Percentiles rank a stretch among this genome's conserved stretches.
Evolutionary conservation across 2,113 vertebrate genomes (phyloP).

Genomic region (Campylomormyrus tamandua): DNA sequence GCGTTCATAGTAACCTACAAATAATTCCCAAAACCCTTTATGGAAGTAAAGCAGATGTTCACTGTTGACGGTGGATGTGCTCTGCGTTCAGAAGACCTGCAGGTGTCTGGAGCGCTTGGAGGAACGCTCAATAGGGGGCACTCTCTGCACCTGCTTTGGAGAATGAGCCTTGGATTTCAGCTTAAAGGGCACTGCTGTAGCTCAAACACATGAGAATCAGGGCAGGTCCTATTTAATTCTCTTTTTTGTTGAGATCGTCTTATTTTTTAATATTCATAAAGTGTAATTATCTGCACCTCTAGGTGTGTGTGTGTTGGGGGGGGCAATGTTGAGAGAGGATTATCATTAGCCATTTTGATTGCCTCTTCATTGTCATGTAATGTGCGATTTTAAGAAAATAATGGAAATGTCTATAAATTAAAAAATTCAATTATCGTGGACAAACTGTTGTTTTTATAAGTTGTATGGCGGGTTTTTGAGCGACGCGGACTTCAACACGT

Average conservation of each 20-base stretch:
- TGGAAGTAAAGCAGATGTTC: neutral
- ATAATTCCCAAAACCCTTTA: neutral
- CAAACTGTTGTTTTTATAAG: neutral
- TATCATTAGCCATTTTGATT: neutral
- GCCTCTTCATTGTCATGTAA: constrained; percentile 1
- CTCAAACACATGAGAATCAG: constrained; percentile 53
- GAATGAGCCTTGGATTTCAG: neutral
- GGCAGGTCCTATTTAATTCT: neutral
- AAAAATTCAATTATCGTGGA: neutral
- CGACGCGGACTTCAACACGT: neutral
- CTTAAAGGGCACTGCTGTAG: neutral
- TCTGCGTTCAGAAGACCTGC: constrained; percentile 11
- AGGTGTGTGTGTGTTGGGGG: neutral
- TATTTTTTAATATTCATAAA: neutral
- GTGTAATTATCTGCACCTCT: neutral
- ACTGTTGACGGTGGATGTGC: constrained; percentile 1
- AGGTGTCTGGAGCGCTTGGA: constrained; percentile 1
- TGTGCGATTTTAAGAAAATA: neutral
- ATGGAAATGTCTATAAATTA: neutral
- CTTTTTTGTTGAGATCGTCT: neutral
- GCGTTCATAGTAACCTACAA: neutral
- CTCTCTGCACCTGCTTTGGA: constrained; percentile 40
- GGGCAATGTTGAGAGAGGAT: neutral
- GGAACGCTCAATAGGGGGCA: constrained; percentile 41
- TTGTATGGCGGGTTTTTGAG: neutral